Base-by-base conservation (phyloP, 1,140 invertebrate species). In the Drosophila sturtevanti region DNA sequence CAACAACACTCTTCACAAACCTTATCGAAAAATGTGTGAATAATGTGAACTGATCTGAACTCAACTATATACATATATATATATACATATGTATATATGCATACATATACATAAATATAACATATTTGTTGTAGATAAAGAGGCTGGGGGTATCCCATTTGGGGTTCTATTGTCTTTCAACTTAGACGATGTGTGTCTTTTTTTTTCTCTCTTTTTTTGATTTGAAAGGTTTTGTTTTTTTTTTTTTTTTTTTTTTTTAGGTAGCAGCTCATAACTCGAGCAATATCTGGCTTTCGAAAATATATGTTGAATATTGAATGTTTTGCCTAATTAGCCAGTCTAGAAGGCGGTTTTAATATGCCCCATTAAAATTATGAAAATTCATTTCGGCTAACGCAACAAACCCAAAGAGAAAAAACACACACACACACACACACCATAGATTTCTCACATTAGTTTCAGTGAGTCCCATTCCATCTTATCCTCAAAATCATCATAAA, bases 301-400 rank as follows among this genome's bases (percentile, higher is more conserved):
- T 55, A 21, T 48, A 14, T 37, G 21, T 61, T 62, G 62, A 76
- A 14, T 37, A n/a, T 61, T 62, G 62, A 76, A 70, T 77, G 66
- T 77, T 79, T 68, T 71, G 76, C 68, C 79, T 89, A 87, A 89
- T 89, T 89, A 89, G 59, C 59, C 56, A 41, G 14, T 59, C 63
- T 58, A 81, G 76, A 61, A 75, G 84, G 84, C 84, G 82, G 84
- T 79, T 63, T 87, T 86, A 87, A 87, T 81, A 76, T 81, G 82
- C 68, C 82, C 54, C 82, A 82, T 86, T 87, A 81, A 86, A 86
- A 86, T 86, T 87, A 86, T 86, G 82, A 86, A 86, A 86, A 87
- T 86, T 48, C 41, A 48, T 41, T 41, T 14, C 27, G 27, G 27
- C 3, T 31, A 38, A n/a, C 37, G 37, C 37, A 38, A 38, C 37